Evolutionary conservation across 2,888 invertebrate species (phyloP).

Genomic region (Blomia tropicalis): DNA sequence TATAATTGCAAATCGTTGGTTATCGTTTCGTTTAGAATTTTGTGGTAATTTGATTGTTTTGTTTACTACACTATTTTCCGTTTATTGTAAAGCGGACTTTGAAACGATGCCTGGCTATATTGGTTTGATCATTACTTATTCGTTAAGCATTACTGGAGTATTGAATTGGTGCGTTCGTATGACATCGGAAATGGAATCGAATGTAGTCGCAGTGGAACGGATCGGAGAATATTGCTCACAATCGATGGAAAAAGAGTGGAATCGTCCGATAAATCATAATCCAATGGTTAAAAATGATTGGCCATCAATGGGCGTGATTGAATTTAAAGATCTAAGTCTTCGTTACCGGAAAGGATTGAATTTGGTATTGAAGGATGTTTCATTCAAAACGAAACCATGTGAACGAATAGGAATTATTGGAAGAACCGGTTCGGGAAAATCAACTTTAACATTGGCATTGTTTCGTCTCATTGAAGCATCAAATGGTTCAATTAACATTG

Average conservation of each 20-base stretch:
- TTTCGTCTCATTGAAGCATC: slow-evolving; percentile 34
- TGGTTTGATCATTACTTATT: slow-evolving; percentile 41
- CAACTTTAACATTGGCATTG: slow-evolving; percentile 33
- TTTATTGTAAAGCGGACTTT: slow-evolving; percentile 35
- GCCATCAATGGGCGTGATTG: slow-evolving; percentile 64
- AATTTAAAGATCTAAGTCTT: slow-evolving; percentile 63
- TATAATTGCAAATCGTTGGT: slow-evolving; percentile 34
- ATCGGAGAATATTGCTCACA: slow-evolving; percentile 22
- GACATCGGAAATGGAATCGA: slow-evolving; percentile 24
- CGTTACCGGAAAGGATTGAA: slow-evolving; percentile 72
- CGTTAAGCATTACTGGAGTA: slow-evolving; percentile 32
- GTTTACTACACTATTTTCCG: slow-evolving; percentile 44
- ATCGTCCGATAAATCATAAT: slow-evolving; percentile 41
- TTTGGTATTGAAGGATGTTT: slow-evolving; percentile 62
- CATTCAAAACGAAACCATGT: slow-evolving; percentile 57
- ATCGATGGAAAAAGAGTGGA: slow-evolving; percentile 32
- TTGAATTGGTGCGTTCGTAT: slow-evolving; percentile 24
- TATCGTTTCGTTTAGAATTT: slow-evolving; percentile 39
- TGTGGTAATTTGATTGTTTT: neutral
- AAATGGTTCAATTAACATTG: slow-evolving; percentile 33
- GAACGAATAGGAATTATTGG: slow-evolving; percentile 48
- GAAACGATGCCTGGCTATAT: slow-evolving; percentile 31
- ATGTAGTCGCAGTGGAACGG: slow-evolving; percentile 26
- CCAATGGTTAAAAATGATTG: slow-evolving; percentile 46
- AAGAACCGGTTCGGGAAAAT: slow-evolving; percentile 38